phyloP scores from a whole-genome alignment of 2,888 invertebrate species.

The Pherbina coryleti region DNA sequence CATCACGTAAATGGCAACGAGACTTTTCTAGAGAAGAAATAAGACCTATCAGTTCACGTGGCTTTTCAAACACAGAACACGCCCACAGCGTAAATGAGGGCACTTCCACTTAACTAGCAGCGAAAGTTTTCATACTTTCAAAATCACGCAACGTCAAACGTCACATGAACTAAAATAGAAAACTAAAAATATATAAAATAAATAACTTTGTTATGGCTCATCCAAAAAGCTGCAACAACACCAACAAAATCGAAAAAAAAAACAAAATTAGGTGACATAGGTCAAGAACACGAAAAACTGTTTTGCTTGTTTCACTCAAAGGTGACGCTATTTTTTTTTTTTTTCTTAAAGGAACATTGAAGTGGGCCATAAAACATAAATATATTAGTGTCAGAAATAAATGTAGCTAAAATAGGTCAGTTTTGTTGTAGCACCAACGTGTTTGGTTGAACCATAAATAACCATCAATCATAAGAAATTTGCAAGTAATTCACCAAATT shows the following conservation, averaged over 20 bases:
- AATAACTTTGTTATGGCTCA: background rate
- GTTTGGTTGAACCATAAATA: no score
- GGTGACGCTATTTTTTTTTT: background rate
- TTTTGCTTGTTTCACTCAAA: background rate
- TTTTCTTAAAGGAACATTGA: no score
- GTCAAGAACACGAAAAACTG: background rate
- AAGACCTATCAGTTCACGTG: background rate
- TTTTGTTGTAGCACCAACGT: no score
- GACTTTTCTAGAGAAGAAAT: background rate
- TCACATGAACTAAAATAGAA: background rate
- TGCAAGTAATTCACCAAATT: no score
- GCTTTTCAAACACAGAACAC: background rate
- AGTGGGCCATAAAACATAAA: no score
- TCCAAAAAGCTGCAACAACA: background rate
- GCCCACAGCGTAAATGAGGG: background rate
- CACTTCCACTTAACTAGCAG: background rate
- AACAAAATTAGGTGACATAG: background rate
- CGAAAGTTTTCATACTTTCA: background rate
- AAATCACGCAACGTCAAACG: background rate
- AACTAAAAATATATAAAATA: background rate
- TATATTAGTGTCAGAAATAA: no score
- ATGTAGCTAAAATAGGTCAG: no score
- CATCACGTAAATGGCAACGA: background rate
- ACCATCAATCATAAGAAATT: no score
- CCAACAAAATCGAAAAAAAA: no score